These are phyloP conservation scores for Phylloscopus whistleri DNA, from an alignment of 2,113 vertebrate species.

Conservation along the genomic window DNA sequence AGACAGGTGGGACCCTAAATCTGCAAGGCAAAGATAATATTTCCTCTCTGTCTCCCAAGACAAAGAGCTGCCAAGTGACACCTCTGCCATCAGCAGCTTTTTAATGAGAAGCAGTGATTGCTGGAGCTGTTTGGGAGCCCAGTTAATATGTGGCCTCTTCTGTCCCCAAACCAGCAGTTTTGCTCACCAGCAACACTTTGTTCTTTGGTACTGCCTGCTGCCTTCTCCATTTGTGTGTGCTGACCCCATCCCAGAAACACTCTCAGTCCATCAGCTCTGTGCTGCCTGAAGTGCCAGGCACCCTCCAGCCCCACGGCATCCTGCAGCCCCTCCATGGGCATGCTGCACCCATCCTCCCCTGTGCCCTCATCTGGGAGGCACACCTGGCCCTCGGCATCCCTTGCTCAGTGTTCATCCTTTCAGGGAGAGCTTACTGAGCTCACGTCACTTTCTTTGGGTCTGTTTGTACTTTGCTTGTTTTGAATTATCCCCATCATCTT, in stretches of 20 bases:
- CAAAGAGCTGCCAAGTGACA: background rate
- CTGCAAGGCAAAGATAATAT: background rate
- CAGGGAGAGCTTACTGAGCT: background rate
- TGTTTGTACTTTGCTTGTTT: background rate
- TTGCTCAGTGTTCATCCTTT: background rate
- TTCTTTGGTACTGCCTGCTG: background rate
- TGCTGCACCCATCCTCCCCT: background rate
- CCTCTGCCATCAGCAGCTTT: background rate
- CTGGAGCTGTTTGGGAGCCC: background rate
- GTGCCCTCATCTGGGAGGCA: accelerated
- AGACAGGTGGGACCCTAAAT: background rate
- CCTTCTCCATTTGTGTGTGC: accelerated
- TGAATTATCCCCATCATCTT: background rate
- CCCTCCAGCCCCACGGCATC: background rate
- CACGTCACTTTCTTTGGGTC: accelerated
- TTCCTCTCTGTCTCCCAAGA: background rate
- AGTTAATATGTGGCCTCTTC: background rate
- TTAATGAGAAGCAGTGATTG: background rate
- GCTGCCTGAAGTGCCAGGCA: accelerated
- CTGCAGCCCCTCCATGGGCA: background rate
- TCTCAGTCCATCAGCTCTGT: background rate
- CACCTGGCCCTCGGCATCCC: background rate
- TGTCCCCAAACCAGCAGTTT: background rate
- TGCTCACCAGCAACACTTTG: background rate
- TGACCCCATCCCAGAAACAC: background rate